Percentiles rank a stretch among this genome's conserved stretches.
phyloP scores from a whole-genome alignment of 2,888 invertebrate genomes.

The Achlya flavicornis region DNA sequence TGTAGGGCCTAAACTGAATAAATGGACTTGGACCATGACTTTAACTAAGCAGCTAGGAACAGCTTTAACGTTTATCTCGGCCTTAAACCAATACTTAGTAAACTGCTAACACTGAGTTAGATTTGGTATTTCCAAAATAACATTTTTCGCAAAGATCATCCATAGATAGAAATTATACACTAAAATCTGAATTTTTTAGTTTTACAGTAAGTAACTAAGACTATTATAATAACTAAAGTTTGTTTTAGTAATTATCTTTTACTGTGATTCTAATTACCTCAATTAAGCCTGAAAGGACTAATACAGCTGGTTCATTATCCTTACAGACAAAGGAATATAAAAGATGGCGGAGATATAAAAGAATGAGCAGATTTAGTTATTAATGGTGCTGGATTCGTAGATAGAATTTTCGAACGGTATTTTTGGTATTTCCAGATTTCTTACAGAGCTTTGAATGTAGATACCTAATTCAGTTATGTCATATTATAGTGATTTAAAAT shows the following conservation, averaged over 20 bases:
- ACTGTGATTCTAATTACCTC: constrained; percentile 6
- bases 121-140: too few relatives aligned
- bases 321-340: constrained; percentile 12
- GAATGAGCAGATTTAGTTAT: neutral
- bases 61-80: too few relatives aligned
- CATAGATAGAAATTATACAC: neutral
- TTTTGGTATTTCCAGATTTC: neutral
- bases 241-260: neutral
- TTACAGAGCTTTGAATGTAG: neutral
- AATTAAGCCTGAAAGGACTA: constrained; percentile 8
- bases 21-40: too few relatives aligned
- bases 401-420: neutral
- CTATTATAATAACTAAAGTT: neutral
- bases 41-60: too few relatives aligned
- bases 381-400: neutral
- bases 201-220: neutral
- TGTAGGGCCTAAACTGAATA: too few relatives aligned
- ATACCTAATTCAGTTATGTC: too few relatives aligned
- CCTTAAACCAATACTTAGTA: too few relatives aligned
- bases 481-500: too few relatives aligned
- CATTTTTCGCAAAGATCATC: too few relatives aligned
- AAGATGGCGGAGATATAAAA: constrained; percentile 7
- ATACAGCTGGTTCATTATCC: constrained; percentile 6
- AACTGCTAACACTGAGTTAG: too few relatives aligned
- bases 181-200: neutral